Evolutionary conservation across 92 coral and sea anemone species (phyloP).

Genomic region (Hydrozoanthus gracilis): DNA sequence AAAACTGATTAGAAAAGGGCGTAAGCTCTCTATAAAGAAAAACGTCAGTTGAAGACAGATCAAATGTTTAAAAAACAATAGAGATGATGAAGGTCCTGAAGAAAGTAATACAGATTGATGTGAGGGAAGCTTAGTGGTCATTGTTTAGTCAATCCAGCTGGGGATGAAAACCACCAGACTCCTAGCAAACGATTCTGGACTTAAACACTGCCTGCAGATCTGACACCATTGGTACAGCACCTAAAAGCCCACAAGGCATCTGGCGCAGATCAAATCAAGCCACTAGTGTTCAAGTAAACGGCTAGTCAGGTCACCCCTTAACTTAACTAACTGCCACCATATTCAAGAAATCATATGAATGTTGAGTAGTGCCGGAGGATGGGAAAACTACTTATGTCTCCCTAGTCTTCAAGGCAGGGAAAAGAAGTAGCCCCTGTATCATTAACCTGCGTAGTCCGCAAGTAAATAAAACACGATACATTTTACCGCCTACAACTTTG

Average conservation of each 20-base stretch:
- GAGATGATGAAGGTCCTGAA: slow-evolving; percentile 24
- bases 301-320: slow-evolving; percentile 22
- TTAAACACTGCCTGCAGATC: slow-evolving; percentile 35
- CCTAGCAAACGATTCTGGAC: slow-evolving; percentile 60
- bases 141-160: slow-evolving; percentile 34
- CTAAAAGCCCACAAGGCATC: slow-evolving; percentile 47
- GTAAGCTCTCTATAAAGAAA: slow-evolving; percentile 40
- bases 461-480: not conserved
- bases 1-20: slow-evolving; percentile 43
- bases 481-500: slow-evolving; percentile 28
- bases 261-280: slow-evolving; percentile 44
- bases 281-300: slow-evolving; percentile 40
- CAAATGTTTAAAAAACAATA: slow-evolving; percentile 26
- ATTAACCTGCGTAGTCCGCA: not conserved
- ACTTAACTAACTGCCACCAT: slow-evolving; percentile 28
- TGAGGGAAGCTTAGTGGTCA: slow-evolving; percentile 48
- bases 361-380: slow-evolving; percentile 18
- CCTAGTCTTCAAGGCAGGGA: slow-evolving; percentile 5
- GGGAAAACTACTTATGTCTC: not conserved
- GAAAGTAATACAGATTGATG: slow-evolving; percentile 47
- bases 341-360: slow-evolving; percentile 35
- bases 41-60: slow-evolving; percentile 12
- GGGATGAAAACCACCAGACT: slow-evolving; percentile 35
- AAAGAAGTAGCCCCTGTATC: not conserved
- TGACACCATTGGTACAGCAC: slow-evolving; percentile 30